Percentiles rank a stretch among this genome's conserved stretches.
Conservation (phyloP, 2,888 invertebrate species). For the Melieria picta region DNA sequence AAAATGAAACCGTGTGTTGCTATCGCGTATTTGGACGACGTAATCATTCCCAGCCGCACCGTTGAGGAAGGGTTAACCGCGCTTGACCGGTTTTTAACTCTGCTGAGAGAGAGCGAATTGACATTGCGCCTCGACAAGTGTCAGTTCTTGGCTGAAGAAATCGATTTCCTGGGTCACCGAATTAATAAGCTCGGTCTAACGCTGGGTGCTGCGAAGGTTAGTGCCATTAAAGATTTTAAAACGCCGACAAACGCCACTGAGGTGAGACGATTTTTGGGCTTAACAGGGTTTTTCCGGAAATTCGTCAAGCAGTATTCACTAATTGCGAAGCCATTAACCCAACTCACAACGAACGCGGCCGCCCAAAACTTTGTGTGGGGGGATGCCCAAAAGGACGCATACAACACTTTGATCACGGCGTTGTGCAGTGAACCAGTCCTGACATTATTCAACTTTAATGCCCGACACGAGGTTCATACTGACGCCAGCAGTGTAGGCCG, state of each 20-base stretch:
- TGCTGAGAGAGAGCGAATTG: neutral
- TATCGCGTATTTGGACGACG: constrained; percentile 13
- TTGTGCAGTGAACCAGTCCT: constrained; percentile 17
- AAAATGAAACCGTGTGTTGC: constrained; percentile 3
- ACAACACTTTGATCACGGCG: neutral
- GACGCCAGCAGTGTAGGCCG: constrained; percentile 5
- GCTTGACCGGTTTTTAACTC: neutral
- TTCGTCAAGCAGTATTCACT: constrained; percentile 14
- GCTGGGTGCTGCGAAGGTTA: constrained; percentile 17
- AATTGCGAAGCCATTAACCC: constrained; percentile 19
- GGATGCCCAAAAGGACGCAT: constrained; percentile 1
- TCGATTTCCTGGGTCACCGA: neutral
- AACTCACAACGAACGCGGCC: constrained; percentile 21
- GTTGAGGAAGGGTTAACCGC: constrained; percentile 1
- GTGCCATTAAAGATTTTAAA: constrained; percentile 15
- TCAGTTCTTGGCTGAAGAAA: neutral
- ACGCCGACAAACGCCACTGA: constrained; percentile 4
- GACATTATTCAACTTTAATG: constrained; percentile 6
- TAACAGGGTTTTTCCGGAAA: constrained; percentile 18
- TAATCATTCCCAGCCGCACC: constrained; percentile 5
- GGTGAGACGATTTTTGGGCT: constrained; percentile 20
- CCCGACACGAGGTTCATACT: constrained; percentile 21
- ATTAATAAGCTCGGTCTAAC: neutral
- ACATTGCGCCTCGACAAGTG: constrained; percentile 1
- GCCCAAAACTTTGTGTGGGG: constrained; percentile 19